Evolutionary conservation across 23 tunicate species (phyloP), one percentile per base, ranked within the genome.

Genomic region (Pegea sp.): DNA sequence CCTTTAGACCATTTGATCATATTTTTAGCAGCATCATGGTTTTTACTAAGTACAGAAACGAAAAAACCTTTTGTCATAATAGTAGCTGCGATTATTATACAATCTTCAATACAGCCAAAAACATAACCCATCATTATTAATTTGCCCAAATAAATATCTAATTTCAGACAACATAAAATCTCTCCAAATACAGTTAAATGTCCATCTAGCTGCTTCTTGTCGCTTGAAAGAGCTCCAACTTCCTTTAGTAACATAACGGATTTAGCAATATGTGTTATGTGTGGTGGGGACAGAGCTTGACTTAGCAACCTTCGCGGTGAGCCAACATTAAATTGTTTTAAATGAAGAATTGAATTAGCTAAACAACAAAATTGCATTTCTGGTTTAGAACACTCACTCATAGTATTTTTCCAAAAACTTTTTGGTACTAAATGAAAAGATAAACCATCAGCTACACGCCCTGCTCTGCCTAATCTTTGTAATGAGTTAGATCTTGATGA

Each of bases 401-500:
- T n/a, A n/a, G n/a, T n/a, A n/a, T n/a, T n/a, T n/a, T n/a, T n/a
- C n/a, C n/a, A n/a, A n/a, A n/a, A n/a, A 64, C 69, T 59, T 21
- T 63, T 69, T 0, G 53, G 52, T 4, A 86, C 69, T 18, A 88
- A 30, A 11, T 81, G 73, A 44, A 61, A 88, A 51, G 66, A 78
- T 51, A 52, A 59, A 8, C 97, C 97, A 27, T 56, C 54, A 2
- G 80, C 66, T 1, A 77, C 78, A 13, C 97, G 58, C 6, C 97
- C 97, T 1, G 97, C 90, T 19, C 97, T 48, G 16, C 97, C 97
- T 24, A 69, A 54, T 27, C 97, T 49, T 33, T 88, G 97, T 33
- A 44, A 65, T 19, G 61, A 55, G 50, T 65, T 88, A 29, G 87
- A 75, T 42, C 69, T 62, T 1, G 97, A 88, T 1, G 97, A 66